A percentile compares a stretch with the other conserved stretches of the same genome.
These are phyloP conservation scores for Progne subis DNA, from an alignment of 2,113 vertebrate species.

Conservation along the genomic window DNA sequence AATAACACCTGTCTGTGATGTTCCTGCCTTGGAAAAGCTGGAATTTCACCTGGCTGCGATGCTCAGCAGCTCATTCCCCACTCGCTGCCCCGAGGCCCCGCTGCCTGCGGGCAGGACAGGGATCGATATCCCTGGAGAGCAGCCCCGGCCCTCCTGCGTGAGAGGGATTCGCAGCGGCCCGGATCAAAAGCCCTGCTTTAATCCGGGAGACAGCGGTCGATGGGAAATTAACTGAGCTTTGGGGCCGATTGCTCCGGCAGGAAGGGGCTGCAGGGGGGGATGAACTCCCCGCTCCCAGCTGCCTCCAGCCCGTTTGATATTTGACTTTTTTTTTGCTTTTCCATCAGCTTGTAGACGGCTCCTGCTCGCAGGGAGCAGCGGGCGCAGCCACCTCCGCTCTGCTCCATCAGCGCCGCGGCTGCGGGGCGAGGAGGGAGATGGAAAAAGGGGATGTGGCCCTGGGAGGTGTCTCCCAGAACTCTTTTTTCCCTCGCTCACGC, in stretches of 20 bases:
- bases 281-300: background rate
- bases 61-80: no score
- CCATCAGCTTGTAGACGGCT: background rate
- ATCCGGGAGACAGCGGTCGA: background rate
- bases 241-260: background rate
- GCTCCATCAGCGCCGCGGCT: background rate
- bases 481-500: no score
- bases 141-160: background rate
- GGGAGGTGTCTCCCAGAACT: background rate
- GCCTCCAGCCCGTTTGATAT: background rate
- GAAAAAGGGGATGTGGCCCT: fast-evolving
- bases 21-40: no score
- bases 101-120: background rate
- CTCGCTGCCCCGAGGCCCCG: no score
- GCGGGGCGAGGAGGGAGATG: fast-evolving
- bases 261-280: background rate
- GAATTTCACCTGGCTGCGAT: no score
- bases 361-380: fast-evolving
- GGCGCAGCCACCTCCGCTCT: background rate
- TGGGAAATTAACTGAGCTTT: conserved; percentile 32
- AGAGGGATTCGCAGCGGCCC: background rate
- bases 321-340: background rate
- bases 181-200: conserved; percentile 11
- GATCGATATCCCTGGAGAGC: background rate
- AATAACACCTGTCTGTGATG: background rate